Conservation (phyloP, 92 coral and sea anemone species). For the Epizoanthus scotinus region DNA sequence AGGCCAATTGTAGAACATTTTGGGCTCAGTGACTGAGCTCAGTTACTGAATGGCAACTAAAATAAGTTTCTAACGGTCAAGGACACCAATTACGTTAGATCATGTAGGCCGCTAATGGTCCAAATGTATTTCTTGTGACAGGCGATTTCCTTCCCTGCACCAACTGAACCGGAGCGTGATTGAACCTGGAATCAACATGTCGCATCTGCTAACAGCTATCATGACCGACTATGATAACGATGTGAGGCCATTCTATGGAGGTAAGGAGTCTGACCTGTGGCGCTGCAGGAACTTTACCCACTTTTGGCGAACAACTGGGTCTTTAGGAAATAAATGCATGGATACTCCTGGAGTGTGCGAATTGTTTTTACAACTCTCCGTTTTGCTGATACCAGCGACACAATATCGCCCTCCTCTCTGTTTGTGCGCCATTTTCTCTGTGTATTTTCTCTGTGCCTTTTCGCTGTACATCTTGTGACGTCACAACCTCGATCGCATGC, state of each 20-base stretch:
- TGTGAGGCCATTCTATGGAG: slow-evolving; percentile 87
- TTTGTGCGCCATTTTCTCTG: neutral
- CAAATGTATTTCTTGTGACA: too few relatives aligned
- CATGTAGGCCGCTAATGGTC: too few relatives aligned
- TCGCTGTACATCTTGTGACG: slow-evolving; percentile 1
- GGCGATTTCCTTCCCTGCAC: neutral
- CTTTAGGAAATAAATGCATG: neutral
- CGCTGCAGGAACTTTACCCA: neutral
- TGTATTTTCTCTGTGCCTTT: too few relatives aligned
- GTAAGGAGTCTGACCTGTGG: slow-evolving; percentile 51
- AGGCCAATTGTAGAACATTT: too few relatives aligned
- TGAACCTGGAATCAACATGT: slow-evolving; percentile 74
- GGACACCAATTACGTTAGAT: too few relatives aligned
- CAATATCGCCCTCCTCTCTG: neutral
- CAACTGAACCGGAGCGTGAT: slow-evolving; percentile 33
- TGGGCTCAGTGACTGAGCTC: too few relatives aligned
- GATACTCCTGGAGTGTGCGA: neutral
- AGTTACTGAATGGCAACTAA: too few relatives aligned
- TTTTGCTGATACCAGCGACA: neutral
- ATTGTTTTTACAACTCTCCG: neutral
- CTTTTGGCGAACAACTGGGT: neutral
- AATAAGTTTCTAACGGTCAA: too few relatives aligned
- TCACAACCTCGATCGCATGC: neutral
- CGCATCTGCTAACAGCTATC: slow-evolving; percentile 57
- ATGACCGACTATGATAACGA: slow-evolving; percentile 79